Percentiles rank a stretch among this genome's conserved stretches.
These are phyloP conservation scores for Myiozetetes cayanensis DNA, from an alignment of 2,113 vertebrate species.

Conservation along the genomic window DNA sequence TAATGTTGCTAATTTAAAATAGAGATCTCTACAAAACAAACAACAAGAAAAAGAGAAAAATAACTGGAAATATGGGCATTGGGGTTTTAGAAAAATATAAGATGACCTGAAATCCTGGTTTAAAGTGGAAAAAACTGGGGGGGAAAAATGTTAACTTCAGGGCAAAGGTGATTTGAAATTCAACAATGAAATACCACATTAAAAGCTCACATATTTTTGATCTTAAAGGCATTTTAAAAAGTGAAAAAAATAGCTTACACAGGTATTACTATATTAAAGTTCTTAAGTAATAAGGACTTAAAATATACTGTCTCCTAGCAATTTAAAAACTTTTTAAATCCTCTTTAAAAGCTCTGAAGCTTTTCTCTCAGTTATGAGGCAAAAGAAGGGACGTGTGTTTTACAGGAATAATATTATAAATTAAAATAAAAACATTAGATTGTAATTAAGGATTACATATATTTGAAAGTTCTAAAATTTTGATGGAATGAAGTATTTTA, in stretches of 20 bases:
- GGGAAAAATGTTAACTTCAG: background rate
- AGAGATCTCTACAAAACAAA: background rate
- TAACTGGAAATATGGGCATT: background rate
- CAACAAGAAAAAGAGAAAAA: background rate
- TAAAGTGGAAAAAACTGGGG: background rate
- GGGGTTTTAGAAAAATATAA: background rate
- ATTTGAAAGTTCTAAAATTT: constrained; percentile 8
- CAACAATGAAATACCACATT: background rate
- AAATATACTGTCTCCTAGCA: background rate
- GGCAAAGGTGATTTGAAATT: background rate
- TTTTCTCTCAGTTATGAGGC: background rate
- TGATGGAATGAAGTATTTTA: background rate
- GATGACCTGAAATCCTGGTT: background rate
- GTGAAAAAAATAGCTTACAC: background rate
- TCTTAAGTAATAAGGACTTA: background rate
- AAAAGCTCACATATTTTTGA: background rate
- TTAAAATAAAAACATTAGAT: background rate
- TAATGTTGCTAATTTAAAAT: background rate
- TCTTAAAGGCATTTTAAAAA: background rate
- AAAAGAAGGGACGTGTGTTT: background rate
- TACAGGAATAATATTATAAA: background rate
- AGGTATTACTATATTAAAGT: background rate
- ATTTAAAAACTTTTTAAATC: background rate
- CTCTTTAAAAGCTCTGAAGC: background rate
- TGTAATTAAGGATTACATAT: background rate